Evolutionary conservation across 2,113 vertebrate genomes (phyloP), one percentile per base, ranked within the genome.

Genomic region (Sturnus vulgaris): DNA sequence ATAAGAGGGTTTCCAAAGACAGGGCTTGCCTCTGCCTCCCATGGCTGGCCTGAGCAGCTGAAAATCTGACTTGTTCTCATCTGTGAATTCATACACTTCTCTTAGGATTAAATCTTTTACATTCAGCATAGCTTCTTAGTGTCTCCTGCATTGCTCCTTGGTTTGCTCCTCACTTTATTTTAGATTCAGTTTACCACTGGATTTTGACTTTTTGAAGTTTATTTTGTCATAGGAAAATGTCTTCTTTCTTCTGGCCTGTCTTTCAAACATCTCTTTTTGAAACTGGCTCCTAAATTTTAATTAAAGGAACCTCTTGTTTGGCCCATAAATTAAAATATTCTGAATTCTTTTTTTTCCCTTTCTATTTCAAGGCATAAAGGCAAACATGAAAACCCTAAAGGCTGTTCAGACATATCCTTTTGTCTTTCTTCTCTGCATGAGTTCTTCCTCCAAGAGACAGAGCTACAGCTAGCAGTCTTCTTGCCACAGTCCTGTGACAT

Each of bases 241-340:
- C 70, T 95, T 93, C 35, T 92, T 96, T 95, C 66, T 97, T 92
- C 92, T 13, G 15, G 96, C 90, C 88, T 96, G 15, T 47, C 44
- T 95, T 97, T 97, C 94, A 97, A 95, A 93, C 3, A 72, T 37
- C 1, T 25, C 31, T 84, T 91, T 69, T 91, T 63, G 66, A 97
- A 97, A 65, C 82, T 93, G 91, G 50, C 80, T 97, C 70, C 96
- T 89, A 97, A 97, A 96, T 97, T 98, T 98, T 97, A 97, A 97
- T 97, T 96, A 97, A 97, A 93, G 57, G 37, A 95, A 76, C 44
- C 70, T 97, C 86, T 96, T 95, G 19, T 96, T 96, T 97, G 93
- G 47, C 20, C 28, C 59, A 96, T 97, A 96, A 97, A 98, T 97
- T 96, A 91, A 96, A 97, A 94, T 88, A 68, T 94, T 93, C 91